phyloP scores from a whole-genome alignment of 2,113 vertebrate species.

The Gasterosteus nipponicus region DNA sequence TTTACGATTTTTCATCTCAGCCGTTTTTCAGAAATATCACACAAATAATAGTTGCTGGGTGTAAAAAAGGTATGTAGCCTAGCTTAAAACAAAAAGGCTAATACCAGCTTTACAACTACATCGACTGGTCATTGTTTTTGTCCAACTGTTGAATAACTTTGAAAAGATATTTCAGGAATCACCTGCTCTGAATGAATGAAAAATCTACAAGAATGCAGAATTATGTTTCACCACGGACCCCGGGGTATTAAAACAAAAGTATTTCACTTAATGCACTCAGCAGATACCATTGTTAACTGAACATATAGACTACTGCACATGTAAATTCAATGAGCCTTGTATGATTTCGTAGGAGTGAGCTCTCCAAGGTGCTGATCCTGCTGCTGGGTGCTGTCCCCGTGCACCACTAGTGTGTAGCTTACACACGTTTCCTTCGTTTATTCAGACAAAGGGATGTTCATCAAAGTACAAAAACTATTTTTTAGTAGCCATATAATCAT shows the following conservation, averaged over 20 bases:
- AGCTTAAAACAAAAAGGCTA: constrained; percentile 1
- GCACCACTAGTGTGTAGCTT: neutral
- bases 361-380: neutral
- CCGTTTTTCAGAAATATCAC: neutral
- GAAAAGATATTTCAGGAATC: constrained; percentile 11
- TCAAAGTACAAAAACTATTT: neutral
- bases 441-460: neutral
- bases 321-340: neutral
- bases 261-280: too few species aligned
- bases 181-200: neutral
- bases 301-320: neutral
- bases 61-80: constrained; percentile 3
- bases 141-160: constrained; percentile 5
- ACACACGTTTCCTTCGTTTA: neutral
- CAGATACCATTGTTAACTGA: neutral
- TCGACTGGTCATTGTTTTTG: neutral
- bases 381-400: neutral
- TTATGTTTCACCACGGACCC: neutral
- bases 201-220: neutral
- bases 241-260: constrained; percentile 10
- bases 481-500: too few species aligned
- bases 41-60: constrained; percentile 24
- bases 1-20: too few species aligned
- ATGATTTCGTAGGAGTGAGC: neutral
- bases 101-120: constrained; percentile 8